Base-by-base conservation (phyloP, 2,113 vertebrate species). In the Charadrius vociferus region DNA sequence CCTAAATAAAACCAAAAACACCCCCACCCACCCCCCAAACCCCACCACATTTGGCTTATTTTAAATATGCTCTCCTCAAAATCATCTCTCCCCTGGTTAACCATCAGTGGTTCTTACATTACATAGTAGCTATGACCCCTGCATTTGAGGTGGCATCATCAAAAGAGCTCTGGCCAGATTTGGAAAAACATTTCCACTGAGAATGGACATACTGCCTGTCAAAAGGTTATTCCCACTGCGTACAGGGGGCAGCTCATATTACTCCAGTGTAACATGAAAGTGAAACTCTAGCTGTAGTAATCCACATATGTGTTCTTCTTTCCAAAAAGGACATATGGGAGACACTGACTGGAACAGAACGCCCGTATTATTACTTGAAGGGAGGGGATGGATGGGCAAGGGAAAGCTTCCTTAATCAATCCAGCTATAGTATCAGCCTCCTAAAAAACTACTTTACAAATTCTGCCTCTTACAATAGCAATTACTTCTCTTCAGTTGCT, bases 181-280 rank as follows among this genome's bases (percentile, higher is more conserved):
- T 99, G 98, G 98, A 98, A 99, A 99, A 99, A 99, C 99, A 99
- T 99, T 99, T 99, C 98, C 98, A 99, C 98, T 97, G 98, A 99
- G 99, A 98, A 99, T 97, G 98, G 98, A 98, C 98, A 97, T 96
- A 98, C 98, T 98, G 99, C 98, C 99, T 99, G 98, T 99, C 99
- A 99, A 98, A 99, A 99, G 99, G 98, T 98, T 98, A 99, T 99
- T 99, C 98, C 99, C 98, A 99, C 98, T 97, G 98, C 98, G 98
- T 98, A 96, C 75, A 97, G 97, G 66, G 97, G 98, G 96, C 98
- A 97, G 98, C 98, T 99, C 99, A 84, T 98, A 95, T 99, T 99
- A 99, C 99, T 97, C 86, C 97, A 96, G 98, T 97, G 98, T 97
- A 97, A 99, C 99, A 99, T 99, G 98, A 99, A 99, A 99, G 99